phyloP scores from a whole-genome alignment of 2,797 vertebrate species.

The Chromis chromis region DNA sequence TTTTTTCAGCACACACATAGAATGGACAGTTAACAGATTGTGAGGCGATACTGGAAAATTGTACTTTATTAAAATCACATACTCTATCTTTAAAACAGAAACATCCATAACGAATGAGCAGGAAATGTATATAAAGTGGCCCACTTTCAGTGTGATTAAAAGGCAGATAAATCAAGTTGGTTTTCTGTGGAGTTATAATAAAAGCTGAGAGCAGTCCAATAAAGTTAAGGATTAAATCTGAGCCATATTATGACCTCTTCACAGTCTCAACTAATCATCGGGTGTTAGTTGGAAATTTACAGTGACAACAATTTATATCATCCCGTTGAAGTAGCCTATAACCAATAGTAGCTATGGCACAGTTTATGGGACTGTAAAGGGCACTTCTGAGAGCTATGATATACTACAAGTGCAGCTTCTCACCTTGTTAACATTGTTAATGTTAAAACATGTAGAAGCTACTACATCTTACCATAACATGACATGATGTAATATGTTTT shows the following conservation, averaged over 20 bases:
- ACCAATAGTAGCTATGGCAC: not conserved
- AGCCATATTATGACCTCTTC: not conserved
- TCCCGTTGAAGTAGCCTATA: conserved; percentile 9
- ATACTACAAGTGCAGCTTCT: conserved; percentile 4
- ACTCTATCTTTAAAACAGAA: no score
- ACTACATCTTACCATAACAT: not conserved
- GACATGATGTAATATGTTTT: not conserved
- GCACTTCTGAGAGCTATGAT: conserved; percentile 12
- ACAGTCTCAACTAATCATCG: conserved; percentile 1
- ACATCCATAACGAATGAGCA: not conserved
- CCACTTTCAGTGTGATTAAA: not conserved
- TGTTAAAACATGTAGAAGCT: not conserved
- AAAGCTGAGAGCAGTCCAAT: not conserved
- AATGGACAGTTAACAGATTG: no score
- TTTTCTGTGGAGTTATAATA: not conserved
- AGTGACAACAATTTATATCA: conserved; percentile 7
- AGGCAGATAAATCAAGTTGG: not conserved
- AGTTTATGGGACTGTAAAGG: conserved; percentile 38
- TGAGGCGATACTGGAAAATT: no score
- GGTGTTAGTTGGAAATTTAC: conserved; percentile 2
- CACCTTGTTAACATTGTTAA: not conserved
- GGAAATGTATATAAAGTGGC: not conserved
- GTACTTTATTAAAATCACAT: no score
- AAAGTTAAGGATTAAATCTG: not conserved
- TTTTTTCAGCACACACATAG: no score